These are phyloP conservation scores for Meriones psammophilus DNA, from an alignment of 2,797 vertebrate species.

Conservation along the genomic window DNA sequence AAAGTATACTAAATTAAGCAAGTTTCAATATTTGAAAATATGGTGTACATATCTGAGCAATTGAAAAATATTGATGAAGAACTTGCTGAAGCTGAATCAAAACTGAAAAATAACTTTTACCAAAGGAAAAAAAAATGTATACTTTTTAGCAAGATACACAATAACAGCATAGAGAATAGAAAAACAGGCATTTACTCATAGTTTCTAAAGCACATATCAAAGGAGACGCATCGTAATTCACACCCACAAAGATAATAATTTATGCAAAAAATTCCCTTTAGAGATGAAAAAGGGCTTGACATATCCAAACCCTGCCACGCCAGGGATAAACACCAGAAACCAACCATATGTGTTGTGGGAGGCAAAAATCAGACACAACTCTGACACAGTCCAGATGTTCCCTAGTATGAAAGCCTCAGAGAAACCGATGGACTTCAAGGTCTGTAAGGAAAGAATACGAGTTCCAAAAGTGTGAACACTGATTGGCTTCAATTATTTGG, in stretches of 20 bases:
- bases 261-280: slow-evolving; percentile 78
- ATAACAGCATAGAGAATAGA: slow-evolving; percentile 34
- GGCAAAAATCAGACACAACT: slow-evolving; percentile 73
- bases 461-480: slow-evolving; percentile 63
- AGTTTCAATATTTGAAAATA: slow-evolving; percentile 1
- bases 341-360: slow-evolving; percentile 78
- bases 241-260: slow-evolving; percentile 77
- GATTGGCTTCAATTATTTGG: slow-evolving; percentile 67
- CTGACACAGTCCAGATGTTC: slow-evolving; percentile 81
- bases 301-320: slow-evolving; percentile 69
- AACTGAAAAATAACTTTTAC: not conserved
- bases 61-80: slow-evolving; percentile 34
- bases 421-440: slow-evolving; percentile 64
- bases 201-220: slow-evolving; percentile 64
- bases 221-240: slow-evolving; percentile 71
- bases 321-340: slow-evolving; percentile 79
- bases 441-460: slow-evolving; percentile 65
- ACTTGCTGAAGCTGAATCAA: slow-evolving; percentile 18
- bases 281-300: slow-evolving; percentile 76
- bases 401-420: slow-evolving; percentile 57
- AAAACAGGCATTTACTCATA: slow-evolving; percentile 44
- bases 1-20: not conserved
- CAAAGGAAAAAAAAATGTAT: slow-evolving; percentile 38
- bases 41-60: not conserved
- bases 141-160: slow-evolving; percentile 39